phyloP scores from a whole-genome alignment of 1,140 invertebrate genomes.

The Saccostrea cuccullata region DNA sequence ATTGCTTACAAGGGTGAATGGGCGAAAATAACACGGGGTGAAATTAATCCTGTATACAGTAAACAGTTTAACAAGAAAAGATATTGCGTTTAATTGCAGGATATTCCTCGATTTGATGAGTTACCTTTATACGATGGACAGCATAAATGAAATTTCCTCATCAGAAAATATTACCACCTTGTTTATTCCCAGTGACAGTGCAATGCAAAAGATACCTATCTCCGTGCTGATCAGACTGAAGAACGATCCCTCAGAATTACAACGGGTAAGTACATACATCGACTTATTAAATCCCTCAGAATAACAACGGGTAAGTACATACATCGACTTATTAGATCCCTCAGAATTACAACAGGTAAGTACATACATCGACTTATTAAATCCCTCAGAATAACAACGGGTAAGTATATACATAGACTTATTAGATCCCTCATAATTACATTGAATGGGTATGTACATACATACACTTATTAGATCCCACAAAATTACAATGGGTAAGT shows the following conservation, averaged over 20 bases:
- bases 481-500: neutral
- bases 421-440: too few relatives aligned
- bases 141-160: constrained; percentile 39
- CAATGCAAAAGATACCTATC: constrained; percentile 57
- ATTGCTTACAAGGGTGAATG: too few relatives aligned
- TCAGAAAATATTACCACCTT: constrained; percentile 49
- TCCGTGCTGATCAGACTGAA: constrained; percentile 55
- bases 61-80: too few relatives aligned
- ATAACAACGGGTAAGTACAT: neutral
- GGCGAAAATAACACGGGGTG: too few relatives aligned
- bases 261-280: constrained; percentile 51
- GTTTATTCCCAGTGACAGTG: constrained; percentile 63
- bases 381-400: too few relatives aligned
- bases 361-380: too few relatives aligned
- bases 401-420: too few relatives aligned
- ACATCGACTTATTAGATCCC: too few relatives aligned
- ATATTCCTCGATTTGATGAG: constrained; percentile 34
- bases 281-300: neutral
- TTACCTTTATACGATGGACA: constrained; percentile 50
- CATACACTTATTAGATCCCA: neutral
- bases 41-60: too few relatives aligned
- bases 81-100: neutral
- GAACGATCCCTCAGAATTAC: constrained; percentile 46
- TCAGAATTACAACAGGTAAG: too few relatives aligned
- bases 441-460: too few relatives aligned